Conservation (phyloP, 2,888 invertebrate species). For the Leucania comma region DNA sequence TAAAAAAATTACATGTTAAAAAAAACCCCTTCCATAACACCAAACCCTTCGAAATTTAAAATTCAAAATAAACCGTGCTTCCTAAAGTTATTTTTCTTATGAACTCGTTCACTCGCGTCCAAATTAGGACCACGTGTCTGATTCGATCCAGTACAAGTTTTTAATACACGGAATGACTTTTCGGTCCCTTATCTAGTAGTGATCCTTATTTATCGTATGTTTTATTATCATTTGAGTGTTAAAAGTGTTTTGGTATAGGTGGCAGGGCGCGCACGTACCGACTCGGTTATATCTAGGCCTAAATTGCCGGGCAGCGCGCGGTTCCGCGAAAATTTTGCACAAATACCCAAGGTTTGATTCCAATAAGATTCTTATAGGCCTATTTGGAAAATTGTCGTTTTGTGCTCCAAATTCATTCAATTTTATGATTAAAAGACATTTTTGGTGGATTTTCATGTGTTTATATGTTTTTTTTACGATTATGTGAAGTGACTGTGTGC, state of each 20-base stretch:
- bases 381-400: conserved; percentile 78
- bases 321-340: conserved; percentile 83
- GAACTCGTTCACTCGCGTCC: conserved; percentile 37
- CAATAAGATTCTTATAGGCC: conserved; percentile 90
- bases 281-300: conserved; percentile 78
- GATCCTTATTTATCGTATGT: conserved; percentile 69
- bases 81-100: conserved; percentile 35
- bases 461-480: conserved; percentile 71
- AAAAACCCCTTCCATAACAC: conserved; percentile 21
- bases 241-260: conserved; percentile 61
- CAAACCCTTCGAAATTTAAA: conserved; percentile 43
- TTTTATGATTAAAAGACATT: conserved; percentile 74
- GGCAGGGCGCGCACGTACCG: conserved; percentile 69
- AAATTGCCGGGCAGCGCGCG: conserved; percentile 77
- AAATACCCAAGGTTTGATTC: conserved; percentile 71
- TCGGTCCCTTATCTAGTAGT: conserved; percentile 75
- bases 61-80: conserved; percentile 40
- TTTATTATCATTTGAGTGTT: conserved; percentile 68
- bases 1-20: conserved; percentile 3
- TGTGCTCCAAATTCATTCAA: conserved; percentile 64
- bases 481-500: conserved; percentile 77
- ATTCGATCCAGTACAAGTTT: conserved; percentile 30
- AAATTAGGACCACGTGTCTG: conserved; percentile 53
- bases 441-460: conserved; percentile 65
- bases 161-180: conserved; percentile 50